Conservation (phyloP, 2,113 vertebrate species). For the Thomomys bottae region DNA sequence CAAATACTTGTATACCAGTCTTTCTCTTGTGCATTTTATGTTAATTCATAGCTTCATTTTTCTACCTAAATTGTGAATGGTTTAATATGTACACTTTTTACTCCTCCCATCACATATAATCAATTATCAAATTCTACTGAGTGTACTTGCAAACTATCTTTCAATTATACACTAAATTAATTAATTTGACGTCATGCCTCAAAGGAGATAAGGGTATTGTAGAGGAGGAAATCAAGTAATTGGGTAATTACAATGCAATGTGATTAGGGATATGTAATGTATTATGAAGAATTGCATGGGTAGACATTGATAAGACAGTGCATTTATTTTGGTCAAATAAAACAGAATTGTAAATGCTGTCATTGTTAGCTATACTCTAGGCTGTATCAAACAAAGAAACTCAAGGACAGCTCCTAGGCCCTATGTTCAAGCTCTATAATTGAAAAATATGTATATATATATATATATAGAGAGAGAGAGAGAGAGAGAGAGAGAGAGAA, state of each 20-base stretch:
- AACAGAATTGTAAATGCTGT: not conserved
- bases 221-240: not conserved
- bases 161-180: constrained; percentile 7
- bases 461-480: too few species aligned
- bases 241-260: not conserved
- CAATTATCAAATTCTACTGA: not conserved
- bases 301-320: not conserved
- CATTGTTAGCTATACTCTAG: too few species aligned
- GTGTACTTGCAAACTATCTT: not conserved
- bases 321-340: not conserved
- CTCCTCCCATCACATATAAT: not conserved
- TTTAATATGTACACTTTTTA: not conserved
- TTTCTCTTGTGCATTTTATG: not conserved
- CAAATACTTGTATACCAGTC: not conserved
- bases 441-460: too few species aligned
- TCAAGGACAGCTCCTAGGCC: too few species aligned
- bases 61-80: not conserved
- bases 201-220: not conserved
- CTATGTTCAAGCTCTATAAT: too few species aligned
- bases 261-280: not conserved
- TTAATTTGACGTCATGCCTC: not conserved
- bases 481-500: too few species aligned
- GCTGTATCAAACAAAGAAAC: too few species aligned
- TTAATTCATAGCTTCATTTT: not conserved
- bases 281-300: not conserved